These are phyloP conservation scores for Neodiprion pinetum DNA, from an alignment of 1,140 invertebrate genomes.

Conservation along the genomic window DNA sequence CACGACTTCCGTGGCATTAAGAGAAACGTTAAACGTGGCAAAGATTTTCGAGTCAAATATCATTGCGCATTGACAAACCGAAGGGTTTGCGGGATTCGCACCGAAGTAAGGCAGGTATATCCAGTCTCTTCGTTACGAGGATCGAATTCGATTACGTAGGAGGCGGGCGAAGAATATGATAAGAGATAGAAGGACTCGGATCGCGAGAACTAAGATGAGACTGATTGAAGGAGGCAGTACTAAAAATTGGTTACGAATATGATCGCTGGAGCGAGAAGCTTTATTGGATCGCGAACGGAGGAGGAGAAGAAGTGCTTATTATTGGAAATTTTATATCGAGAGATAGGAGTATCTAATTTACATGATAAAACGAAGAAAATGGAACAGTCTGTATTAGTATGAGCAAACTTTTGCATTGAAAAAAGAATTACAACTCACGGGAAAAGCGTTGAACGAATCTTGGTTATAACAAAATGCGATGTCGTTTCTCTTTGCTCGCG, in stretches of 20 bases:
- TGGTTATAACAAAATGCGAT: too few relatives aligned
- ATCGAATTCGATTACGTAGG: neutral
- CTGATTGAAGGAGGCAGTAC: slow-evolving; percentile 2
- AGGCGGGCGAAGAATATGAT: neutral
- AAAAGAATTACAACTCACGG: too few relatives aligned
- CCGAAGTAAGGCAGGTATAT: too few relatives aligned
- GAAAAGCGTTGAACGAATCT: too few relatives aligned
- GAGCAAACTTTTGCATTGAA: too few relatives aligned
- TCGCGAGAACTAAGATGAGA: slow-evolving; percentile 2
- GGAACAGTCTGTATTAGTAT: too few relatives aligned
- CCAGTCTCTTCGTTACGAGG: too few relatives aligned
- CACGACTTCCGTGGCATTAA: too few relatives aligned
- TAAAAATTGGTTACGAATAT: slow-evolving; percentile 1
- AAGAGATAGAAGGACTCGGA: neutral
- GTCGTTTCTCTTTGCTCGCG: too few relatives aligned
- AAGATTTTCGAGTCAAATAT: neutral
- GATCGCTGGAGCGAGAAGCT: slow-evolving; percentile 2
- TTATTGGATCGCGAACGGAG: neutral
- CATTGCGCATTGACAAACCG: neutral
- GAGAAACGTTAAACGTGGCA: too few relatives aligned
- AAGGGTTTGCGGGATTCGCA: too few relatives aligned
- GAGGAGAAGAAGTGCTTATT: neutral
- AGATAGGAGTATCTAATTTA: slow-evolving; percentile 1
- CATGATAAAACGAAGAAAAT: neutral
- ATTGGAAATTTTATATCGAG: slow-evolving; percentile 1